Base-by-base conservation (phyloP, 2,888 invertebrate genomes). In the Drosophila diplacantha region DNA sequence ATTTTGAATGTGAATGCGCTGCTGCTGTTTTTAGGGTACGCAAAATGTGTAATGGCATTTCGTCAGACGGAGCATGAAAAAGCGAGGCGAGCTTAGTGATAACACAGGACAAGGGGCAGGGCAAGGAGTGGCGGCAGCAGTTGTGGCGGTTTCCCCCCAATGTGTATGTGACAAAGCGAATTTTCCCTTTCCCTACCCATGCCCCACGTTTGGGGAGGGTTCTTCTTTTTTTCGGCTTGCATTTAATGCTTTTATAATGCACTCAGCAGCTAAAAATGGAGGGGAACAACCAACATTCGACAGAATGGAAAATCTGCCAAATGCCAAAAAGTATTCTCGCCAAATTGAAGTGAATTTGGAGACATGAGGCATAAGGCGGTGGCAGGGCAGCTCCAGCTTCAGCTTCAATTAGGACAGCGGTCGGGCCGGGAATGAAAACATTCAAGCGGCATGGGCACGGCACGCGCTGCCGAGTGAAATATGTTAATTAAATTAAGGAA, bases 21-120 rank as follows among this genome's bases (percentile, higher is more conserved):
- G 66, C 53, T 73, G 62, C 59, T 73, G 60, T 59, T 79, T 55
- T 76, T 71, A 62, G 75, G 69, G 66, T 68, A 78, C 80, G 77
- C 82, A 78, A 81, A 78, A 79, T 79, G 82, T 79, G 80, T 76
- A 81, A 76, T 78, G 80, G 82, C 82, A 78, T 79, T 79, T 79
- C 78, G 74, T 79, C 78, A 79, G 82, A 62, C 82, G 69, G 59
- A 79, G 82, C 82, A 81, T 74, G 80, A 73, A 76, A 78, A 77
- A 77, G 69, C 64, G 66, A 59, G 50, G 56, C 69, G 49, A 44
- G 69, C 69, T 68, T 55, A 49, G 69, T 41, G 61, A 68, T 61
- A 61, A 44, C 54, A 51, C 32, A 38, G 41, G 47, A 47, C 52
- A 26, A 8, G 26, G 16, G 22, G 22, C n/a, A 5, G 37, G 14